Evolutionary conservation across 2,113 vertebrate species (phyloP), one percentile per base, ranked within the genome.

Genomic region (Oncorhynchus masou): DNA sequence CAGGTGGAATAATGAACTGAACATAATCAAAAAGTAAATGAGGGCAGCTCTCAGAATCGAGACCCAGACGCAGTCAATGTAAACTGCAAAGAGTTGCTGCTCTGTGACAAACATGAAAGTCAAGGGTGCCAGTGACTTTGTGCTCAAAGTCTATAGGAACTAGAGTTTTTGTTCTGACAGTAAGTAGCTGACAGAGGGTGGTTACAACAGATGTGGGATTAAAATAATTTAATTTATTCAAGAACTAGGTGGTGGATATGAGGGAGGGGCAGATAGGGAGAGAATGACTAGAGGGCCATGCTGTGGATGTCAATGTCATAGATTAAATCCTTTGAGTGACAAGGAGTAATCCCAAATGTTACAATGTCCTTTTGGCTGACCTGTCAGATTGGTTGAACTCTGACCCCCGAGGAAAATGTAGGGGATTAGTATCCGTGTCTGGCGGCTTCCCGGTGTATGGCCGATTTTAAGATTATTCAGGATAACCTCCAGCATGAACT

Each of bases 1-100:
- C 75, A 68, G 8, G n/a, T 5, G 70, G 45, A 29, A 75, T 62
- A 75, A 77, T 71, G 25, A 81, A 83, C n/a, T 27, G 59, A 69
- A 65, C 60, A 73, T 74, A 76, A 80, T 65, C 70, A 64, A 57
- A 73, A 34, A 84, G 76, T 76, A 66, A 82, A 82, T 57, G 4
- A 20, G 19, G 16, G 54, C 11, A 57, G 54, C 54, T 57, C 13
- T 79, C 73, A 73, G 29, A 84, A 74, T 72, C 45, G 79, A 48
- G 13, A 77, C 34, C 74, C 68, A 77, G 39, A 68, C 51, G 71
- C 54, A 12, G 27, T 65, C 11, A 69, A 64, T 70, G 71, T 77
- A 85, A 88, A 90, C 59, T 25, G 34, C 67, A 67, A 24, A 31
- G 65, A 19, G 54, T 5, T 15, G 54, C 16, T 57, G 45, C 69